Evolutionary conservation across 2,797 vertebrate genomes (phyloP), one percentile per base, ranked within the genome.

Genomic region (Gephyroberyx darwinii): DNA sequence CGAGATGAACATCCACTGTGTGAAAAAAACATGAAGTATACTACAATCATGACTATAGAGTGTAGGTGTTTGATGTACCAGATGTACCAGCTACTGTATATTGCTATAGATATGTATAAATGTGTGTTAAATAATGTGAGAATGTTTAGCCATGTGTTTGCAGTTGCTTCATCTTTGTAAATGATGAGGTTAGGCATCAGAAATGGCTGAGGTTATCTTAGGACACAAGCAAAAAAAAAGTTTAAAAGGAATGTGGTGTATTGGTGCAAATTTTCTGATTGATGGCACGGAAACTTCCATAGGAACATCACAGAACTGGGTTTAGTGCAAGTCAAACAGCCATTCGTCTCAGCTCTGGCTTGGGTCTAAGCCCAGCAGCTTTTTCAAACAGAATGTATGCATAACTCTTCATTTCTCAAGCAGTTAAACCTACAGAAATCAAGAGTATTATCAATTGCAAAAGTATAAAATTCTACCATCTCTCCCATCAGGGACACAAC

Each of bases 1-100:
- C 59, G 76, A 84, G 81, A 86, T 83, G 82, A 86, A 79, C 78
- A 80, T 77, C 81, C 65, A 77, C 68, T 51, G 80, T 56, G 74
- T 2, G 41, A 66, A 74, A 74, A 82, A 83, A 74, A 80, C 54
- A 77, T 81, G 51, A 82, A 80, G 82, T 64, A 26, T 26, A 26
- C 26, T 26, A 26, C 26, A 26, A 26, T 26, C 26, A 50, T 56
- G 72, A 65, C 65, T 60, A 72, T 60, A 69, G 83, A 66, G 79
- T 20, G 3, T 33, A 65, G 65, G 48, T 12, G 71, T 61, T 58
- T 45, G 47, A 70, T 67, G 74, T 53, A 33, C 26, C 73, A 63
- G 43, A 66, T 48, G 30, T 60, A 81, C 33, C 69, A 57, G 69
- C 60, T 54, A 43, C 45, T 52, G 69, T 59, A 71, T 62, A 62